phyloP scores from a whole-genome alignment of 2,888 invertebrate species.

The Allophyes oxyacanthae region DNA sequence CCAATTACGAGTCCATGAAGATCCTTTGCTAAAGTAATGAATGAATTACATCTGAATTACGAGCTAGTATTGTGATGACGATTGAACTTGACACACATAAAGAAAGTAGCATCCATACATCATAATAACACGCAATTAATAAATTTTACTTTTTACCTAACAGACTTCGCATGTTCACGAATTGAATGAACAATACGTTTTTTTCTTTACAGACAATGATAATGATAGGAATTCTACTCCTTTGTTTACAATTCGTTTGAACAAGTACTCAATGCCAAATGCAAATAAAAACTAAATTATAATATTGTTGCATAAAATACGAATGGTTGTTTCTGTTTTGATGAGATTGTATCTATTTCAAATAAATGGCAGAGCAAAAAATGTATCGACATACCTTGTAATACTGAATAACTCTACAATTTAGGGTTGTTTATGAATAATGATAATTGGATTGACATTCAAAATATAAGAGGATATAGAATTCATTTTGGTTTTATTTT shows the following conservation, averaged over 20 bases:
- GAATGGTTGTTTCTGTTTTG: slow-evolving; percentile 6
- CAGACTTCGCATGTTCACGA: slow-evolving; percentile 31
- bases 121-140: slow-evolving; percentile 24
- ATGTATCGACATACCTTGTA: too few relatives aligned
- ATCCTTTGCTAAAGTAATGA: too few relatives aligned
- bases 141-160: slow-evolving; percentile 20
- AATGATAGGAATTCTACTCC: slow-evolving; percentile 38
- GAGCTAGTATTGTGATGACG: too few relatives aligned
- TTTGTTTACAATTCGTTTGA: slow-evolving; percentile 41
- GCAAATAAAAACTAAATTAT: slow-evolving; percentile 41
- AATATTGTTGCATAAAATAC: slow-evolving; percentile 27
- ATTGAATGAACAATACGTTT: slow-evolving; percentile 46
- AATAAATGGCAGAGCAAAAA: slow-evolving; percentile 6
- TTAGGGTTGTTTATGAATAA: too few relatives aligned
- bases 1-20: too few relatives aligned
- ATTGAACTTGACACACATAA: slow-evolving; percentile 45
- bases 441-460: too few relatives aligned
- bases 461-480: too few relatives aligned
- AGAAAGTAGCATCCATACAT: slow-evolving; percentile 39
- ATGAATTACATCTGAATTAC: too few relatives aligned
- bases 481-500: too few relatives aligned
- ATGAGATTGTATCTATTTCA: slow-evolving; percentile 27
- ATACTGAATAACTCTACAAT: too few relatives aligned
- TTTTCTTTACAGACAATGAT: slow-evolving; percentile 22
- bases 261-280: slow-evolving; percentile 54